These are phyloP conservation scores for Drosophila longiperda DNA, from an alignment of 2,888 invertebrate genomes.

Conservation along the genomic window DNA sequence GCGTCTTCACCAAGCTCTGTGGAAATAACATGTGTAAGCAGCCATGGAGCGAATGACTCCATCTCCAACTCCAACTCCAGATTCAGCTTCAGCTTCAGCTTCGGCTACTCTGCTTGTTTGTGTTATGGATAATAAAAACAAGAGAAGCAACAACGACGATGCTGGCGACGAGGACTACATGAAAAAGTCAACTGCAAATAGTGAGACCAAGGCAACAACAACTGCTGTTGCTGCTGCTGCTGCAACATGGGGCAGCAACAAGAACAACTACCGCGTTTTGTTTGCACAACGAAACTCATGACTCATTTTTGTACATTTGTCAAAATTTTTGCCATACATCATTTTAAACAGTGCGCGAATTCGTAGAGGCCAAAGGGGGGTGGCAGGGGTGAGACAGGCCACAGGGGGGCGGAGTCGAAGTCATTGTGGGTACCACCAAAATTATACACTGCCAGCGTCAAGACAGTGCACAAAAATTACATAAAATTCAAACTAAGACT, in stretches of 20 bases:
- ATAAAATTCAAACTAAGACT: background rate
- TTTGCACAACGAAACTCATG: slow-evolving; percentile 78
- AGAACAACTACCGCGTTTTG: slow-evolving; percentile 67
- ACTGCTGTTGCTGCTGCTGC: slow-evolving; percentile 9
- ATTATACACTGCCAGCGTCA: slow-evolving; percentile 29
- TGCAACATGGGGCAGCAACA: slow-evolving; percentile 33
- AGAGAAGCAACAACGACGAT: slow-evolving; percentile 43
- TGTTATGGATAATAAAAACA: slow-evolving; percentile 67
- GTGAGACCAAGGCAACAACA: slow-evolving; percentile 46
- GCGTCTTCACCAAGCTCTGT: too few relatives aligned
- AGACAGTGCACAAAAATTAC: slow-evolving; percentile 30
- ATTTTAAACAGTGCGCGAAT: slow-evolving; percentile 76
- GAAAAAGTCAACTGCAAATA: slow-evolving; percentile 78
- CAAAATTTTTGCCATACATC: slow-evolving; percentile 82
- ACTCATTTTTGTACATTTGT: slow-evolving; percentile 83
- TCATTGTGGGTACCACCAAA: slow-evolving; percentile 33
- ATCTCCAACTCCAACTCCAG: slow-evolving; percentile 36
- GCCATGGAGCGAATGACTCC: slow-evolving; percentile 34
- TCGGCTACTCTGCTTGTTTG: slow-evolving; percentile 62
- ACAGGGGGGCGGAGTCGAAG: slow-evolving; percentile 10
- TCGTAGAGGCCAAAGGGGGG: slow-evolving; percentile 12
- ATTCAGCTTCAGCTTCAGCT: slow-evolving; percentile 3
- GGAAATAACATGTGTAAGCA: slow-evolving; percentile 67
- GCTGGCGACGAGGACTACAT: slow-evolving; percentile 63
- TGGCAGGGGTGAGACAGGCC: background rate